Percentiles rank a stretch among this genome's conserved stretches.
Conservation (phyloP, 2,113 vertebrate species). For the Himantopus leucocephalus region DNA sequence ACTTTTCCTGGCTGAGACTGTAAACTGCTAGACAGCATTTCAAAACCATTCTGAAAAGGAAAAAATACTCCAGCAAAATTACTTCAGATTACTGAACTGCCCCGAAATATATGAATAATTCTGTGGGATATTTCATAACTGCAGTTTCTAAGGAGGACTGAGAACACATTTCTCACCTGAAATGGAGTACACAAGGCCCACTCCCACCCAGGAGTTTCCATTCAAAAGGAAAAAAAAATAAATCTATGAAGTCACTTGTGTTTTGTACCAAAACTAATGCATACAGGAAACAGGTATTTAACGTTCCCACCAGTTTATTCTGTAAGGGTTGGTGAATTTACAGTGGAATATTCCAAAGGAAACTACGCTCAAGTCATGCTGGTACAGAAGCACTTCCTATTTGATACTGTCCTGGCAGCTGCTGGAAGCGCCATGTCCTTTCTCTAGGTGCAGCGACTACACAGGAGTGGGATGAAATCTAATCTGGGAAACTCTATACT, state of each 20-base stretch:
- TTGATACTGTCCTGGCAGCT: neutral
- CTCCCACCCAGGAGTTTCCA: neutral
- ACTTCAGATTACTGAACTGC: neutral
- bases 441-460: neutral
- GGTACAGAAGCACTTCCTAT: neutral
- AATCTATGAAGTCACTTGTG: neutral
- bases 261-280: neutral
- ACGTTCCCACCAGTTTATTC: neutral
- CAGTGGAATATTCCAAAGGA: slow-evolving; percentile 12
- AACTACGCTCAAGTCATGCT: rapidly evolving
- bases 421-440: neutral
- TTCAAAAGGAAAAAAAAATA: neutral
- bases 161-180: neutral
- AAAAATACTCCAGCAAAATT: neutral
- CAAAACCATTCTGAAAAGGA: neutral
- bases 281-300: neutral
- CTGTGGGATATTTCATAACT: neutral
- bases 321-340: neutral
- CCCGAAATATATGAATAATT: neutral
- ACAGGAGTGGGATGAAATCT: neutral
- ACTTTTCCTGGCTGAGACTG: neutral
- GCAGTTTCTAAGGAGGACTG: neutral
- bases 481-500: slow-evolving; percentile 33
- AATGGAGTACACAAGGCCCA: neutral
- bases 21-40: neutral